These are phyloP conservation scores for Myiotriccus ornatus DNA, from an alignment of 2,797 vertebrate genomes.

Conservation along the genomic window DNA sequence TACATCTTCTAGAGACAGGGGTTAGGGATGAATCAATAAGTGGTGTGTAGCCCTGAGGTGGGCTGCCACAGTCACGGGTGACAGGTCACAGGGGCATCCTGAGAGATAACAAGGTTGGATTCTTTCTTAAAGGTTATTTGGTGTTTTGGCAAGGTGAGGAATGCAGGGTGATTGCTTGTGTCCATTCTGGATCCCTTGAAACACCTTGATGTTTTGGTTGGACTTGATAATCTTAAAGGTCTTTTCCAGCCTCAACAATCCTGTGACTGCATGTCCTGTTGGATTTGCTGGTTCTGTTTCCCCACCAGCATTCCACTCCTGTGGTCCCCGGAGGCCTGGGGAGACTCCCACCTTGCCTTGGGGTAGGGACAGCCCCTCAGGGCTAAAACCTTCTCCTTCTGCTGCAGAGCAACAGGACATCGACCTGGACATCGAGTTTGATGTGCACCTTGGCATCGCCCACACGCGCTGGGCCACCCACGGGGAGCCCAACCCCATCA, in stretches of 20 bases:
- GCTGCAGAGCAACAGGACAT: conserved; percentile 89
- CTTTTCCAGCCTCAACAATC: background rate
- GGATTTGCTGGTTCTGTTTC: background rate
- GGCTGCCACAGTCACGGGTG: background rate
- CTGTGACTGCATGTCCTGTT: background rate
- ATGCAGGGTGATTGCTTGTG: background rate
- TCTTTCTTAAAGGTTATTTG: background rate
- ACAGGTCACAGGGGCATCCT: too few species aligned
- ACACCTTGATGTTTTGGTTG: accelerated
- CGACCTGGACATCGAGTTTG: conserved; percentile 94
- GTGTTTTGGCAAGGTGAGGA: background rate
- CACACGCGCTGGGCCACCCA: conserved; percentile 99
- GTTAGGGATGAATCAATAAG: background rate
- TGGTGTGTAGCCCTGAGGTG: background rate
- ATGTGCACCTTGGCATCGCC: conserved; percentile 94
- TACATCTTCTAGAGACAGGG: background rate
- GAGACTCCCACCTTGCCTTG: background rate
- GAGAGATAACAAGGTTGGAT: too few species aligned
- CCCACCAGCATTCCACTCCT: background rate
- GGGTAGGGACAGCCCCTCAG: background rate
- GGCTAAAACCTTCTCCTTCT: background rate
- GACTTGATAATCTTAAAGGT: background rate
- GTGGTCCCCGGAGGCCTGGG: accelerated
- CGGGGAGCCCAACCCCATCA: conserved; percentile 89
- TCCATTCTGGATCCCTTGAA: background rate